Base-by-base conservation (phyloP, 2,113 vertebrate genomes). In the Lagopus muta region DNA sequence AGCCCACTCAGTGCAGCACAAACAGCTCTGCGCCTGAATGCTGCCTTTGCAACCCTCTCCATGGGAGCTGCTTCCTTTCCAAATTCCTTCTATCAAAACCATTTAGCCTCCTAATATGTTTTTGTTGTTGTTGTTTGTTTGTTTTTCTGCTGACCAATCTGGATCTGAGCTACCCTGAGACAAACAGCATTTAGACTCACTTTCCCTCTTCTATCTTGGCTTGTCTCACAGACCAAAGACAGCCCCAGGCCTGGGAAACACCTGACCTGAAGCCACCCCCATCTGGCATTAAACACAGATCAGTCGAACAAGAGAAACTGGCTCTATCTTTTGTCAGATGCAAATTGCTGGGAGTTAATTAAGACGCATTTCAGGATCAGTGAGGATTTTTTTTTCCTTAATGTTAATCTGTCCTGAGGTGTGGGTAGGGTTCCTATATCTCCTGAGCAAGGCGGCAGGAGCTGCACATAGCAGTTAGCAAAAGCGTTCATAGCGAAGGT, bases 211-310 rank as follows among this genome's bases (percentile, higher is more conserved):
- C 84, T 91, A 82, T 86, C 76, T 67, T 78, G 88, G 85, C 80
- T 86, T 60, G 22, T 12, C 57, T 90, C 45, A 30, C 52, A 89
- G 73, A 83, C 75, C 32, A 60, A 80, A 94, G 82, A 77, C 87
- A 93, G 91, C 95, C 94, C 38, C 55, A 36, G 91, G 94, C 90
- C 87, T 96, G 96, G 91, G 96, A 96, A 96, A 95, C 91, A 85
- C 60, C 91, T 96, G 95, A 95, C 96, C 96, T 0, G 3, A 84
- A 95, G 86, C 91, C 90, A 95, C 95, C 93, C 86, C 61, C 61
- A 5, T 61, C 89, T 87, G 83, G 86, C 88, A 69, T 19, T 84
- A 90, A 82, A 74, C 66, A 22, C 11, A 86, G 88, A 92, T 95
- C 72, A 54, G 91, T 1, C 77, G 55, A 95, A 97, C 96, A 86